Percentiles rank a stretch among this genome's conserved stretches.
Conservation (phyloP, 2,888 invertebrate genomes). For the Embidobia sp. region DNA sequence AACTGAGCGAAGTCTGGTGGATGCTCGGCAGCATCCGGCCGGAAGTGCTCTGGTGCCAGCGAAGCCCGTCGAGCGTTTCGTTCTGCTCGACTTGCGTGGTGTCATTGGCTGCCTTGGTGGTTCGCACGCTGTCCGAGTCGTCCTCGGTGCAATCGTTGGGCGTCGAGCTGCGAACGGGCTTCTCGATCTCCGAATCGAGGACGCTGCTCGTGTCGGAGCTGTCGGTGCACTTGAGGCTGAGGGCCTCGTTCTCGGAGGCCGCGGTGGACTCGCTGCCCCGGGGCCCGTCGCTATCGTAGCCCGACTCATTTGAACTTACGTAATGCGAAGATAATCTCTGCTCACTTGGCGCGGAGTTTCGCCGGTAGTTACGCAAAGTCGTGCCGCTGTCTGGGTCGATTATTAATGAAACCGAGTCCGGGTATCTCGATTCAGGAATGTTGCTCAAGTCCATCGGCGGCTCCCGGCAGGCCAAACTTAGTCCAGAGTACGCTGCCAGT, state of each 20-base stretch:
- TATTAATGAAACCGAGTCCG: constrained; percentile 68
- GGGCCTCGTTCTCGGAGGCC: constrained; percentile 75
- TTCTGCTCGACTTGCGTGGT: background rate
- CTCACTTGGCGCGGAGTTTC: constrained; percentile 77
- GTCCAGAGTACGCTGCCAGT: too few relatives aligned
- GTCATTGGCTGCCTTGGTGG: constrained; percentile 46
- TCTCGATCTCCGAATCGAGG: constrained; percentile 83
- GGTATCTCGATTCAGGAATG: constrained; percentile 68
- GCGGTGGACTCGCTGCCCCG: constrained; percentile 76
- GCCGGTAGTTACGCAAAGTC: constrained; percentile 71
- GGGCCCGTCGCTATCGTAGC: constrained; percentile 90
- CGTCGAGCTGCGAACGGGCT: constrained; percentile 81
- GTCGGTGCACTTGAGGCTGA: constrained; percentile 75
- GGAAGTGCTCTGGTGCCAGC: constrained; percentile 78
- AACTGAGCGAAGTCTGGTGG: constrained; percentile 69
- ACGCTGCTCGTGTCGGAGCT: constrained; percentile 78
- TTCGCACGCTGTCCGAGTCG: constrained; percentile 62
- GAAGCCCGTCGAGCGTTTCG: constrained; percentile 74
- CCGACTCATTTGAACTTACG: constrained; percentile 91
- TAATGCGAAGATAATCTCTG: constrained; percentile 84
- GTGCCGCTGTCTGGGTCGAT: constrained; percentile 58
- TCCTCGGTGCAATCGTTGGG: constrained; percentile 72
- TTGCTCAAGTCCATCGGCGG: constrained; percentile 39
- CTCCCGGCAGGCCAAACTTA: constrained; percentile 48
- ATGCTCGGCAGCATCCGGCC: constrained; percentile 78